Percentiles rank a stretch among this genome's conserved stretches.
phyloP scores from a whole-genome alignment of 2,113 vertebrate species.

The Phrynocephalus versicolor region DNA sequence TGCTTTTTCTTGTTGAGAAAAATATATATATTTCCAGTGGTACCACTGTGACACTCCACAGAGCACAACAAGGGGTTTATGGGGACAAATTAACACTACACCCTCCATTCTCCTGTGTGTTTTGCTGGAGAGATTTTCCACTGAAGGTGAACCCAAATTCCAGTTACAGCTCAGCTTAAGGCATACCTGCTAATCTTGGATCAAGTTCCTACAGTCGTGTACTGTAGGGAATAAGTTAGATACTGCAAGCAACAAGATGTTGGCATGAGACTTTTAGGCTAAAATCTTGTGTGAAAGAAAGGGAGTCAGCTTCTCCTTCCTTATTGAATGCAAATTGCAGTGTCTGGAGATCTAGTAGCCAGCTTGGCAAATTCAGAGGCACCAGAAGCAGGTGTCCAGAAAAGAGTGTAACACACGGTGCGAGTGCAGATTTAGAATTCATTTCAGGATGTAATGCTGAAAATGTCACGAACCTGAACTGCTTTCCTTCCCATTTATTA shows the following conservation, averaged over 20 bases:
- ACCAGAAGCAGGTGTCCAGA: not conserved
- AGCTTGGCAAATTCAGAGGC: not conserved
- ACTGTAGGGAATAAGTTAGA: not conserved
- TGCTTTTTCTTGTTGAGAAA: constrained; percentile 35
- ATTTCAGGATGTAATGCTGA: not conserved
- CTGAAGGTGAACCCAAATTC: not conserved
- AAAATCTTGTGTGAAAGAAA: not conserved
- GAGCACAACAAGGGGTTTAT: not conserved
- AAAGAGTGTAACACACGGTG: not conserved
- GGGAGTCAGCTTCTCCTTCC: not conserved
- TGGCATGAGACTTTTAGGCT: not conserved
- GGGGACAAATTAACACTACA: not conserved
- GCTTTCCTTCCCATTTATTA: not conserved
- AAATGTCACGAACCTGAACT: not conserved
- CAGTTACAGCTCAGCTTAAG: not conserved
- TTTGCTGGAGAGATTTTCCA: not conserved
- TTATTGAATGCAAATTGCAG: not conserved
- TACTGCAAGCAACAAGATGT: not conserved
- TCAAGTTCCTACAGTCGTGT: not conserved
- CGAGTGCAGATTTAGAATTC: not conserved
- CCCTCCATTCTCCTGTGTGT: not conserved
- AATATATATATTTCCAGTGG: not conserved
- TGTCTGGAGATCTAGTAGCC: not conserved
- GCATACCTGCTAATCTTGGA: not conserved
- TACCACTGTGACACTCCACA: constrained; percentile 9